Conservation (phyloP, 2,113 vertebrate species). For the Carassius gibelio region DNA sequence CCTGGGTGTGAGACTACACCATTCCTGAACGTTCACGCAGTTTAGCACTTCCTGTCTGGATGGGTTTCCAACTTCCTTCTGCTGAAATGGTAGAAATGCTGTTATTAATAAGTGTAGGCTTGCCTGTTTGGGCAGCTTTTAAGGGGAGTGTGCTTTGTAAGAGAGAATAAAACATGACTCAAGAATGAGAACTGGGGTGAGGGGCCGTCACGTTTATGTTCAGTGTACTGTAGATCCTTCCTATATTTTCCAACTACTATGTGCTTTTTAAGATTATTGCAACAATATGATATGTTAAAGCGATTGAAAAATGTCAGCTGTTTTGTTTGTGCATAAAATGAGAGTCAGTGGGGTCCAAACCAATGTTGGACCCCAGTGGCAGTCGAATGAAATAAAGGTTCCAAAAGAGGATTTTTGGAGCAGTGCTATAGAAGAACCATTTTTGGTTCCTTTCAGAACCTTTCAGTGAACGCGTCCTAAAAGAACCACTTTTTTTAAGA, state of each 20-base stretch:
- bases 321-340: neutral
- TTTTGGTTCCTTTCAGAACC: no score
- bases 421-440: no score
- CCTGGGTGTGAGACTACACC: slow-evolving; percentile 49
- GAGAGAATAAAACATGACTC: slow-evolving; percentile 36
- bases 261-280: neutral
- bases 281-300: neutral
- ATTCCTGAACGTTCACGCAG: slow-evolving; percentile 49
- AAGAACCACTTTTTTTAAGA: no score
- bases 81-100: slow-evolving; percentile 27
- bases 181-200: slow-evolving; percentile 11
- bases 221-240: no score
- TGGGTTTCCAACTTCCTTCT: slow-evolving; percentile 61
- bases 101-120: slow-evolving; percentile 33
- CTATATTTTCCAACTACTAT: no score
- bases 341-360: no score
- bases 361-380: no score
- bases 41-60: slow-evolving; percentile 48
- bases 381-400: no score
- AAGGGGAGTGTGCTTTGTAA: slow-evolving; percentile 27
- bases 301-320: neutral
- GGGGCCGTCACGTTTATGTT: neutral
- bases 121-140: slow-evolving; percentile 32
- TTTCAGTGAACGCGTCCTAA: no score
- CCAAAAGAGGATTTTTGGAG: no score